Evolutionary conservation across 1,140 invertebrate genomes (phyloP).

Genomic region (Caligus rogercresseyi): DNA sequence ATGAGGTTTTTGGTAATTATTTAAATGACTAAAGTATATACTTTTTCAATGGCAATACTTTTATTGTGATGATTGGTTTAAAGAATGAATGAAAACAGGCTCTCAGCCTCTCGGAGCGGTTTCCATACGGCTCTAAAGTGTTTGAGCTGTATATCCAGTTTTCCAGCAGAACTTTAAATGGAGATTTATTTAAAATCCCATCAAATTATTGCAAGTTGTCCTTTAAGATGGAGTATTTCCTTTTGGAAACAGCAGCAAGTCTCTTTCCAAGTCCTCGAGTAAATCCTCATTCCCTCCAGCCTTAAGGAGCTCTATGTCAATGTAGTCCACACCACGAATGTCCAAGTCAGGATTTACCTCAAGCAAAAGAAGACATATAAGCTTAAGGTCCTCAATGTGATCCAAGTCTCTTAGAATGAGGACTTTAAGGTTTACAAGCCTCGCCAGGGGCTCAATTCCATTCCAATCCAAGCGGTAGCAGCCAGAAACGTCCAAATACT

Average conservation of each 20-base stretch:
- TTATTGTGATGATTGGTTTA: no score
- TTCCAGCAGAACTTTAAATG: no score
- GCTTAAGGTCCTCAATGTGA: conserved; percentile 9
- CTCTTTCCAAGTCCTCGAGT: conserved; percentile 1
- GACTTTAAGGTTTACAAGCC: not conserved
- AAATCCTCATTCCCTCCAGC: not conserved
- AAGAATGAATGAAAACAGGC: no score
- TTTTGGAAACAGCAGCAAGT: not conserved
- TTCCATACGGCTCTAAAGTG: no score
- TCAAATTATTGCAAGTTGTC: not conserved
- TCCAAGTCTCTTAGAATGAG: conserved; percentile 6
- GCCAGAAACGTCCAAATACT: conserved; percentile 19
- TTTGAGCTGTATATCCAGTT: no score
- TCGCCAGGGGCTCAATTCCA: conserved; percentile 4
- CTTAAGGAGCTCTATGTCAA: conserved; percentile 7
- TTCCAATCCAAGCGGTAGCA: conserved; percentile 1
- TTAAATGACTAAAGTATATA: no score
- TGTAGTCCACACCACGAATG: conserved; percentile 17
- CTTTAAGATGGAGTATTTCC: not conserved
- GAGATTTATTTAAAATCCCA: no score
- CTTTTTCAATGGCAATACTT: no score
- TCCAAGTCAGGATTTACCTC: conserved; percentile 10
- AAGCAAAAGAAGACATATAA: conserved; percentile 9
- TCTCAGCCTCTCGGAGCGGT: no score
- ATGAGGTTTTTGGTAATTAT: no score